phyloP scores from a whole-genome alignment of 1,140 invertebrate genomes.

The Leptopilina boulardi region DNA sequence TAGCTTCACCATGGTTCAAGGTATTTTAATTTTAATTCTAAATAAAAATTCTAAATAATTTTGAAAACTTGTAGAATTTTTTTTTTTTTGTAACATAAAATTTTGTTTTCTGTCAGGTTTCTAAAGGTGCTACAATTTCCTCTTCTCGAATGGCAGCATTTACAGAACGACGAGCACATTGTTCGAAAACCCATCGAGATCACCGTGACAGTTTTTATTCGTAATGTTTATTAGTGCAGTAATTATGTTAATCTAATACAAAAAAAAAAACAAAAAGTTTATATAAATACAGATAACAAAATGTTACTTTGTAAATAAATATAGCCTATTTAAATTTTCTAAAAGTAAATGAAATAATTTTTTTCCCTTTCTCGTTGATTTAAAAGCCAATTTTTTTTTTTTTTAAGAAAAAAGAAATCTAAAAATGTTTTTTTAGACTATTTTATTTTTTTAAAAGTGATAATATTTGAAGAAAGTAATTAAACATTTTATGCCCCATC shows the following conservation, averaged over 20 bases:
- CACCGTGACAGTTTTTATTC: constrained; percentile 71
- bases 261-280: constrained; percentile 19
- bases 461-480: no score
- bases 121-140: constrained; percentile 70
- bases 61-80: constrained; percentile 35
- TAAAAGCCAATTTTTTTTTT: not conserved
- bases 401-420: no score
- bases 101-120: constrained; percentile 59
- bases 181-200: constrained; percentile 70
- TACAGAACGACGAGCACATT: constrained; percentile 71
- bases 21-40: no score
- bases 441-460: no score
- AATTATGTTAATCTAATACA: constrained; percentile 20
- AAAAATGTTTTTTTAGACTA: no score
- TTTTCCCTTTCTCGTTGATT: not conserved
- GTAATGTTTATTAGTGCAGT: constrained; percentile 46
- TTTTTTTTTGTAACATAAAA: not conserved
- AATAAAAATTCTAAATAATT: no score
- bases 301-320: constrained; percentile 25
- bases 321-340: constrained; percentile 30
- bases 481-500: no score
- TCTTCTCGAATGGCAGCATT: constrained; percentile 72
- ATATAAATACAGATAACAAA: constrained; percentile 2
- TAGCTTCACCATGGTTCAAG: constrained; percentile 80
- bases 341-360: not conserved